Percentiles rank a stretch among this genome's conserved stretches.
phyloP scores from a whole-genome alignment of 2,113 vertebrate species.

The Benitochromis conjunctus region DNA sequence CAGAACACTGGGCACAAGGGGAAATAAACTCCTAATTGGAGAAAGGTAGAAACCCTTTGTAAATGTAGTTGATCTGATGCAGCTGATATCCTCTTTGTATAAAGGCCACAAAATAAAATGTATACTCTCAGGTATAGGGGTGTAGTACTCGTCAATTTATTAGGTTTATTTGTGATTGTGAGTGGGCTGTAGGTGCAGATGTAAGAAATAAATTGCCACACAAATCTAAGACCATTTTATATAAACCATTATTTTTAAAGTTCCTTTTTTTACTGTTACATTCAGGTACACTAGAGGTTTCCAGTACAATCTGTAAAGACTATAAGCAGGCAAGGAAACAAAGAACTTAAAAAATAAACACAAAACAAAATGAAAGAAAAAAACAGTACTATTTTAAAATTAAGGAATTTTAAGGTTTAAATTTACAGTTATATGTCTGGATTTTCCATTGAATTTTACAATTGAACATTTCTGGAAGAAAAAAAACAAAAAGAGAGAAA shows the following conservation, averaged over 20 bases:
- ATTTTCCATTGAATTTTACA: not conserved
- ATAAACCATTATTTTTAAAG: not conserved
- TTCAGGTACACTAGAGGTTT: not conserved
- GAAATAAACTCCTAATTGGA: constrained; percentile 54
- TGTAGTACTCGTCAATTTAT: not conserved
- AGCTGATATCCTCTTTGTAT: not conserved
- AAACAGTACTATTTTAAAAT: not conserved
- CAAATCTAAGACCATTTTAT: not conserved
- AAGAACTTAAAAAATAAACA: not conserved
- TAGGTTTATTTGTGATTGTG: not conserved
- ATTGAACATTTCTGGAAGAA: not conserved
- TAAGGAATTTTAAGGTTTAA: not conserved
- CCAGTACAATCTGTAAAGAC: not conserved
- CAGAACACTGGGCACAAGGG: constrained; percentile 29
- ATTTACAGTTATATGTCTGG: not conserved
- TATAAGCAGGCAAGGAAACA: not conserved
- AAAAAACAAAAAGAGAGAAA: too few relatives aligned
- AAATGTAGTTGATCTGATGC: not conserved
- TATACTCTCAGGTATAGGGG: not conserved
- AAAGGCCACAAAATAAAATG: not conserved
- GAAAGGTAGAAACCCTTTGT: not conserved
- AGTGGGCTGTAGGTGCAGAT: not conserved
- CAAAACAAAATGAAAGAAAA: not conserved
- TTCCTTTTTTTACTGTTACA: not conserved
- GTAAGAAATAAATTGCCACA: not conserved